Percentiles rank a stretch among this genome's conserved stretches.
phyloP scores from a whole-genome alignment of 2,888 invertebrate species.

The Megastigmus dorsalis region DNA sequence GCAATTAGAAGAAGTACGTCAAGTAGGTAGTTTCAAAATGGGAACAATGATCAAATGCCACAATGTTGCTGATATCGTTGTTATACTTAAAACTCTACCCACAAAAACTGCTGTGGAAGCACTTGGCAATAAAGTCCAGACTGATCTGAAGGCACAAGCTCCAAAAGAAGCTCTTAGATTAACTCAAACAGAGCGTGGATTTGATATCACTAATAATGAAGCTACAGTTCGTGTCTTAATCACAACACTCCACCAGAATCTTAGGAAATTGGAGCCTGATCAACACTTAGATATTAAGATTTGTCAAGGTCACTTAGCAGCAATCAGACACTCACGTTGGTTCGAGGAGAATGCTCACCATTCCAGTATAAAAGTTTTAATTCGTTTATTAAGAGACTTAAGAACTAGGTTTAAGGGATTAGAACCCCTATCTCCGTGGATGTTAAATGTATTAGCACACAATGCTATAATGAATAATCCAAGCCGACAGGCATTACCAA shows the following conservation, averaged over 20 bases:
- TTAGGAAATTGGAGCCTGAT: slow-evolving; percentile 94
- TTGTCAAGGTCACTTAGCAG: slow-evolving; percentile 85
- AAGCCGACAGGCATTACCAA: slow-evolving; percentile 91
- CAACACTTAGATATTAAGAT: slow-evolving; percentile 81
- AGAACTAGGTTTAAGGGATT: slow-evolving; percentile 92
- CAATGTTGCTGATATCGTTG: slow-evolving; percentile 97
- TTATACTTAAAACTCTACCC: slow-evolving; percentile 96
- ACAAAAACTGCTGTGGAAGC: slow-evolving; percentile 97
- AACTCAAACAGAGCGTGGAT: slow-evolving; percentile 83
- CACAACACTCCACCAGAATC: slow-evolving; percentile 94
- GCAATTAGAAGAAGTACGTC: slow-evolving; percentile 95
- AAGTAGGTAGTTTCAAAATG: slow-evolving; percentile 98
- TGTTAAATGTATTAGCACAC: slow-evolving; percentile 95
- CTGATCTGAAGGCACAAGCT: slow-evolving; percentile 87
- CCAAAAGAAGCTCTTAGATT: slow-evolving; percentile 79
- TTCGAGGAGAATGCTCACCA: slow-evolving; percentile 98
- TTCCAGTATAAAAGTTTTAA: slow-evolving; percentile 95
- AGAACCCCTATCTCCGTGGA: slow-evolving; percentile 95
- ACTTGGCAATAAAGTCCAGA: slow-evolving; percentile 89
- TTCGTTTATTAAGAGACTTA: slow-evolving; percentile 94
- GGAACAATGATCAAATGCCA: slow-evolving; percentile 97
- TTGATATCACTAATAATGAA: slow-evolving; percentile 89
- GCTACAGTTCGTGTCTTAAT: slow-evolving; percentile 93
- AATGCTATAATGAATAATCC: slow-evolving; percentile 98
- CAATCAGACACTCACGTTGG: slow-evolving; percentile 97